phyloP scores from a whole-genome alignment of 2,888 invertebrate genomes.

The Synergus gifuensis region DNA sequence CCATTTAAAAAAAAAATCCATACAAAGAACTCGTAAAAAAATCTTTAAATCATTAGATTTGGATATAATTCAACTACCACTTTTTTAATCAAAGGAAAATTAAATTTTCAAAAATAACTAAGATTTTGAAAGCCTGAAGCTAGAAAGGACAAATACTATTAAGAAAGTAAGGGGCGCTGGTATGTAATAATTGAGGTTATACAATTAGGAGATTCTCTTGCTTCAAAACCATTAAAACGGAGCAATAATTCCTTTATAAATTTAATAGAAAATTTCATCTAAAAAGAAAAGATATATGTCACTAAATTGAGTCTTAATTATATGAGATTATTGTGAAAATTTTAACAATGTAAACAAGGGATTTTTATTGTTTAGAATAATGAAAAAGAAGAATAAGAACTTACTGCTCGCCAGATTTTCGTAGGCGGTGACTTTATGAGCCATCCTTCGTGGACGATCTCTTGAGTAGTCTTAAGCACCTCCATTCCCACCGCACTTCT shows the following conservation, averaged over 20 bases:
- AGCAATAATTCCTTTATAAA: background rate
- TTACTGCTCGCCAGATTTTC: conserved; percentile 96
- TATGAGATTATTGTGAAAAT: background rate
- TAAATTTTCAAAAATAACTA: background rate
- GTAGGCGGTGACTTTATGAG: conserved; percentile 96
- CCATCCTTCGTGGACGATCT: conserved; percentile 95
- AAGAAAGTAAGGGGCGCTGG: background rate
- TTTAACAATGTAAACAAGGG: conserved; percentile 19
- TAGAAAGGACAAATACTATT: background rate
- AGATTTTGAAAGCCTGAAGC: background rate
- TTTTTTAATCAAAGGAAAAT: background rate
- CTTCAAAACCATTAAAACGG: background rate
- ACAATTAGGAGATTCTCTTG: conserved; percentile 1
- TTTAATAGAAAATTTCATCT: background rate
- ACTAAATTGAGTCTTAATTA: background rate
- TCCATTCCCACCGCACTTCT: conserved; percentile 64
- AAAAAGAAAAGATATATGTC: background rate
- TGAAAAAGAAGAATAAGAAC: conserved; percentile 74
- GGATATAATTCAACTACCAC: background rate
- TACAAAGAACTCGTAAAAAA: background rate
- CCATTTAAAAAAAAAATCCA: background rate
- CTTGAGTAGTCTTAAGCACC: conserved; percentile 79
- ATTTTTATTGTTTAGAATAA: conserved; percentile 33
- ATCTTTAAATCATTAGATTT: background rate
- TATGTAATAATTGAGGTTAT: conserved; percentile 3